A percentile compares a stretch with the other conserved stretches of the same genome.
Evolutionary conservation across 2,888 invertebrate species (phyloP).

Genomic region (Crematogaster levior): DNA sequence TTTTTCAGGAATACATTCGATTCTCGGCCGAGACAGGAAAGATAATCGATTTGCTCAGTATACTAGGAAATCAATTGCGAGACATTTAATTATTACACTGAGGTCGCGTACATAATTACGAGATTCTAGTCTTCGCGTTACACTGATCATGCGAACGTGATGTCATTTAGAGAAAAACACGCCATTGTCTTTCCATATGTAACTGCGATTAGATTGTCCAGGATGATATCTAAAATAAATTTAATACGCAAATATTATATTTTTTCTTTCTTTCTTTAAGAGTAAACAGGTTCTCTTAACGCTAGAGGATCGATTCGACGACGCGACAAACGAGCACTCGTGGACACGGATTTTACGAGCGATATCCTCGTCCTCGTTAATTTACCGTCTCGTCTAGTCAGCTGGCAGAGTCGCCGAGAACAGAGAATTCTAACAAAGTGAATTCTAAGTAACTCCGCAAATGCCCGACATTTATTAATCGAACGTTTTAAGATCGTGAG

Average conservation of each 20-base stretch:
- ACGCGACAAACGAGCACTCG: conserved; percentile 25
- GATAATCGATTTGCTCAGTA: conserved; percentile 23
- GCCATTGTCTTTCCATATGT: neutral
- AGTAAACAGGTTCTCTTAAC: neutral
- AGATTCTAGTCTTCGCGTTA: neutral
- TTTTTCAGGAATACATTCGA: conserved; percentile 4
- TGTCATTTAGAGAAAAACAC: conserved; percentile 11
- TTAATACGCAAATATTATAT: neutral
- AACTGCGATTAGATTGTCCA: neutral
- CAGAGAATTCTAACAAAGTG: conserved; percentile 45
- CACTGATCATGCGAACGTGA: conserved; percentile 18
- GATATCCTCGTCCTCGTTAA: conserved; percentile 61
- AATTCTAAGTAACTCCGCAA: conserved; percentile 62
- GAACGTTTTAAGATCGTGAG: conserved; percentile 8
- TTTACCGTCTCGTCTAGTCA: conserved; percentile 56
- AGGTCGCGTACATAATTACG: conserved; percentile 38
- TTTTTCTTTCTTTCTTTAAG: neutral
- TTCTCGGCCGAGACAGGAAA: conserved; percentile 12
- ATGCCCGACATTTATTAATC: conserved; percentile 32
- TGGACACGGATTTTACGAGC: conserved; percentile 61
- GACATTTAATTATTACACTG: conserved; percentile 38
- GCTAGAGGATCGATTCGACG: conserved; percentile 30
- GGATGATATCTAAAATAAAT: neutral
- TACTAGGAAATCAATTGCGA: conserved; percentile 37
- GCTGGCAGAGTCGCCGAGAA: conserved; percentile 39